A percentile compares a stretch with the other conserved stretches of the same genome.
Evolutionary conservation across 2,797 vertebrate species (phyloP).

Genomic region (Momotus momota): DNA sequence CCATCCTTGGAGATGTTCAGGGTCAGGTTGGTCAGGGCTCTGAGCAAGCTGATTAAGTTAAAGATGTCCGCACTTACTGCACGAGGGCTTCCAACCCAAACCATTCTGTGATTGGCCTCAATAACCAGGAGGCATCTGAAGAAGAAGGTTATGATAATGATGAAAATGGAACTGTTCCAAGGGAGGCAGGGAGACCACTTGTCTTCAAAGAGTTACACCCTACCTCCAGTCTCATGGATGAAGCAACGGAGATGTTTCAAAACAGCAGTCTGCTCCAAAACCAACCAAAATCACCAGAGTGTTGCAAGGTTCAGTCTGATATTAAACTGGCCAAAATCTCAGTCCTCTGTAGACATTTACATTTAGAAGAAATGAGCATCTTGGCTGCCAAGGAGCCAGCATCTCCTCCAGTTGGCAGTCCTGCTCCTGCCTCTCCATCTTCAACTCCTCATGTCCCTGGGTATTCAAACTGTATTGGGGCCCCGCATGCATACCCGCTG

Average conservation of each 20-base stretch:
- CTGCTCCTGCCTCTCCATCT: background rate
- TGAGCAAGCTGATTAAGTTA: background rate
- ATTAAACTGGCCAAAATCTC: background rate
- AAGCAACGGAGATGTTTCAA: background rate
- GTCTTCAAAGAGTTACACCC: background rate
- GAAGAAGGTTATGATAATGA: background rate
- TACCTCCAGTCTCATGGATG: background rate
- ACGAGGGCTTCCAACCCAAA: background rate
- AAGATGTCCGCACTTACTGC: background rate
- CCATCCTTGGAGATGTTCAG: background rate
- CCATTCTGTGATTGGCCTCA: background rate
- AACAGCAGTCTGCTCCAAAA: background rate
- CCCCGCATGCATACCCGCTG: accelerated
- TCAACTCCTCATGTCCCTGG: background rate
- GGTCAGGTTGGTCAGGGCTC: background rate
- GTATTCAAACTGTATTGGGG: background rate
- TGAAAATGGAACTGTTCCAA: background rate
- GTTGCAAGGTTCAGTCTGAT: background rate
- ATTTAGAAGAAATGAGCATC: background rate
- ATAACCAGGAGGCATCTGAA: background rate
- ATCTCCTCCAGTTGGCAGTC: background rate
- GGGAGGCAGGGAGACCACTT: background rate
- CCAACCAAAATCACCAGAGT: background rate
- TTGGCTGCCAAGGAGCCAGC: background rate
- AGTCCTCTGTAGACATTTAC: background rate